A percentile compares a stretch with the other conserved stretches of the same genome.
Conservation (phyloP, 2,113 vertebrate genomes). For the Pachycephala philippinensis region DNA sequence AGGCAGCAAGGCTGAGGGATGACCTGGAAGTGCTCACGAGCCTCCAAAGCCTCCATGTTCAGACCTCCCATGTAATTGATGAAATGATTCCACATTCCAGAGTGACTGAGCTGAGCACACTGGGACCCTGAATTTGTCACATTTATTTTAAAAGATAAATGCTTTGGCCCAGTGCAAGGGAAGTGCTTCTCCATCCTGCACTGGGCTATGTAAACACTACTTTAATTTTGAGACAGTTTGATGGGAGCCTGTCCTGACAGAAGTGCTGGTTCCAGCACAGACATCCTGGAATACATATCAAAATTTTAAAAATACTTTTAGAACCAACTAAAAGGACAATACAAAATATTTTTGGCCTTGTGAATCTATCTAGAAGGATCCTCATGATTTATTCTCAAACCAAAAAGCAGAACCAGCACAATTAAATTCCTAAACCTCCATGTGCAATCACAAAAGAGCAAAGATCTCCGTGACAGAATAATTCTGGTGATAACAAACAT, state of each 20-base stretch:
- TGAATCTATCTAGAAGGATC: background rate
- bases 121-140: background rate
- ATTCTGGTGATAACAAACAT: background rate
- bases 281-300: background rate
- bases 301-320: background rate
- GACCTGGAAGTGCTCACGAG: background rate
- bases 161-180: background rate
- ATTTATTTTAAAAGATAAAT: background rate
- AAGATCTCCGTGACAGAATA: background rate
- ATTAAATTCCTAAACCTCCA: background rate
- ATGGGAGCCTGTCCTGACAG: background rate
- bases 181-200: background rate
- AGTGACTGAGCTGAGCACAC: background rate
- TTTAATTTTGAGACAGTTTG: background rate
- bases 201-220: background rate
- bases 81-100: background rate
- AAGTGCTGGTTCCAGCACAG: background rate
- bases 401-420: background rate
- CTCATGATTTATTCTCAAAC: background rate
- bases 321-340: background rate
- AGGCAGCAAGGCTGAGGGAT: background rate
- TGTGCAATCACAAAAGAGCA: background rate
- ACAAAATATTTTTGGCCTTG: background rate
- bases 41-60: background rate
- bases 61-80: background rate